Evolutionary conservation across 2,113 vertebrate species (phyloP), one percentile per base, ranked within the genome.

Genomic region (Periophthalmus modestus): DNA sequence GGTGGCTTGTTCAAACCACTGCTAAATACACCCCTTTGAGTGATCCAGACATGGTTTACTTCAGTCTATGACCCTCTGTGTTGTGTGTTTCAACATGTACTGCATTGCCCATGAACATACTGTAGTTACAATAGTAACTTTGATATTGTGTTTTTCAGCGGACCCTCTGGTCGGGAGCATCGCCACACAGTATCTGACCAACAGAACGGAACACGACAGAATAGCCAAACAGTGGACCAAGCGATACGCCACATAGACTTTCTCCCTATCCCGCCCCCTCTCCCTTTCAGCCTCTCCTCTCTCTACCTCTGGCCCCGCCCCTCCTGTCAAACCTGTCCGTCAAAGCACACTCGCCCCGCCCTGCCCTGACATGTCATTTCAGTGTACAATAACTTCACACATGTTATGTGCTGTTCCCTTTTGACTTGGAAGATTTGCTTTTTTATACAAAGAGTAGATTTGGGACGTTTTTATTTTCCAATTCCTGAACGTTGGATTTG

Each of bases 151-250:
- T 57, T 24, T 76, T 85, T n/a, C 86, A 98, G 97, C 97, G 74
- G 97, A 98, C 85, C 96, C 97, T 67, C 92, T 98, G 91, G 97
- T 98, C 89, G 97, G 97, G 88, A 98, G 96, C 82, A 98, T 98
- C 87, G 97, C 97, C 89, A 98, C 96, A 89, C 97, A 98, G 89
- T 98, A 98, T 74, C 96, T 96, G 95, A 97, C 96, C 92, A 98
- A 98, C 96, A 97, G 96, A 96, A 96, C 95, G 77, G 97, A 98
- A 89, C 97, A 98, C 85, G 97, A 98, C 96, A 94, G 96, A 91
- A 97, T 96, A 96, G 97, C 97, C 94, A 95, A 97, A 93, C 97
- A 98, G 82, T 98, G 97, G 97, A 98, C 97, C 89, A 98, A 97
- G 93, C 94, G 96, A 95, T 98, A 98, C 0, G 96, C 97, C 76